Conservation (phyloP, 2,797 vertebrate genomes). For the Gallirallus australis region DNA sequence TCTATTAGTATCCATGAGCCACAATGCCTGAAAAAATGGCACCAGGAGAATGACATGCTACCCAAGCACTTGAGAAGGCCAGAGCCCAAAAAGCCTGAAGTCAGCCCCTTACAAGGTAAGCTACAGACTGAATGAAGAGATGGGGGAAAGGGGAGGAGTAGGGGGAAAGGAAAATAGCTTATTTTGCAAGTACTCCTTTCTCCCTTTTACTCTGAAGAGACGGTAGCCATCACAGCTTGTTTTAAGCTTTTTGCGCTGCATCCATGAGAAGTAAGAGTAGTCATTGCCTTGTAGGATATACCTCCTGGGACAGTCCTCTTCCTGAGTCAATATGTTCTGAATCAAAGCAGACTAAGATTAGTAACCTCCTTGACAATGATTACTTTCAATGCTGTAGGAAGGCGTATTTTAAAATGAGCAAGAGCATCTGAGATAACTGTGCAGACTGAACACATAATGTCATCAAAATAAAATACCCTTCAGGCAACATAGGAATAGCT, state of each 20-base stretch:
- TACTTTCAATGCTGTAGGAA: neutral
- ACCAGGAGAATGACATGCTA: constrained; percentile 76
- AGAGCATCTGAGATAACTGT: neutral
- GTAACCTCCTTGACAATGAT: neutral
- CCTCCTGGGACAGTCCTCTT: neutral
- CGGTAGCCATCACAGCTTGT: neutral
- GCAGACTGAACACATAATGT: neutral
- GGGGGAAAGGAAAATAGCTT: neutral
- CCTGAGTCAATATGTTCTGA: neutral
- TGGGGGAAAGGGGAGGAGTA: neutral
- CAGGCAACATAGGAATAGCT: neutral
- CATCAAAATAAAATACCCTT: neutral
- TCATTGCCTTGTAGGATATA: neutral
- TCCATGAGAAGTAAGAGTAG: neutral
- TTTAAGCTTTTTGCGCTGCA: neutral
- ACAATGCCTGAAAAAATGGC: constrained; percentile 84
- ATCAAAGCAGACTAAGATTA: neutral
- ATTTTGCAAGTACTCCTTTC: neutral
- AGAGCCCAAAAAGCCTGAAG: constrained; percentile 77
- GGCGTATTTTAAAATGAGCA: neutral
- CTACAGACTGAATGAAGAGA: neutral
- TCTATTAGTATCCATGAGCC: constrained; percentile 82
- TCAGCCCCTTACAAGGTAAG: constrained; percentile 73
- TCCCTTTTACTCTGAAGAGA: neutral
- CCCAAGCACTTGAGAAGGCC: constrained; percentile 76